Conservation (phyloP, 2,888 invertebrate species). For the Habrosyne pyritoides region DNA sequence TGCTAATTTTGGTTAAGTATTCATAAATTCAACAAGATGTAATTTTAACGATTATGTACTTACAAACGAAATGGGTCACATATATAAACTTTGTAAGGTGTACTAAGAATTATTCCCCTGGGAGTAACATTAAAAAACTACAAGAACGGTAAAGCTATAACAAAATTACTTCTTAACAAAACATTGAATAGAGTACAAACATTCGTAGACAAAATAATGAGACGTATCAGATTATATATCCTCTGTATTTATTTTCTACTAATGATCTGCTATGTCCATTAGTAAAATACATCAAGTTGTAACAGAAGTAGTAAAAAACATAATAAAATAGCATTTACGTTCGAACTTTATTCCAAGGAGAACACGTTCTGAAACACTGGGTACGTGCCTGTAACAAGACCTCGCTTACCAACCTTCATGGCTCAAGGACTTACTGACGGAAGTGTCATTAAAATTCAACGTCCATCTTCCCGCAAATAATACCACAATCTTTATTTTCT, state of each 20-base stretch:
- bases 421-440: neutral
- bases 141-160: no score
- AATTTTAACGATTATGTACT: neutral
- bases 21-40: neutral
- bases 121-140: no score
- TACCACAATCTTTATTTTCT: slow-evolving; percentile 1
- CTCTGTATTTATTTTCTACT: no score
- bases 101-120: no score
- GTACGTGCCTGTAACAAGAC: slow-evolving; percentile 12
- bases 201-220: no score
- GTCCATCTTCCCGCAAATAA: neutral
- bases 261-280: neutral
- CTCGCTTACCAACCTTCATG: neutral
- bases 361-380: neutral
- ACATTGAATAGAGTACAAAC: no score
- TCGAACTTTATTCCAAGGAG: neutral
- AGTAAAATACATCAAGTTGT: neutral
- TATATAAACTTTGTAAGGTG: no score
- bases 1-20: neutral
- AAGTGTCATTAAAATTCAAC: slow-evolving; percentile 1
- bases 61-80: no score
- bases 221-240: no score
- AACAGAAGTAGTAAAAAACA: neutral
- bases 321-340: neutral
- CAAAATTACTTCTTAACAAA: no score